Conservation (phyloP, 2,888 invertebrate species). For the Nowickia ferox region DNA sequence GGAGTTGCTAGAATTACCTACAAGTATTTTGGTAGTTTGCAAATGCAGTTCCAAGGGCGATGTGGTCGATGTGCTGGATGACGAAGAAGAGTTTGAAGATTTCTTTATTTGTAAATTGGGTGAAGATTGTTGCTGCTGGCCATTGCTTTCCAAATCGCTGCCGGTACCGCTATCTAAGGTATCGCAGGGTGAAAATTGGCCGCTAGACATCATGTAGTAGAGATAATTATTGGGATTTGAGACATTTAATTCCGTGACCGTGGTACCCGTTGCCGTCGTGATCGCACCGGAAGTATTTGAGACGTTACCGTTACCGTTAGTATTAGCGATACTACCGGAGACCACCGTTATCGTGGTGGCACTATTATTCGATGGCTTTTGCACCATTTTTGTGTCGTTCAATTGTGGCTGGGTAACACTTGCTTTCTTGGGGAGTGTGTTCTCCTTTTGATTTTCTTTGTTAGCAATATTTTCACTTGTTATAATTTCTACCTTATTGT, state of each 20-base stretch:
- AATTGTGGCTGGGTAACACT: conserved; percentile 28
- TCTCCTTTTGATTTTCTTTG: conserved; percentile 56
- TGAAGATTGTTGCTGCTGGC: conserved; percentile 84
- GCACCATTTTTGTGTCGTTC: conserved; percentile 71
- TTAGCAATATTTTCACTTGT: conserved; percentile 54
- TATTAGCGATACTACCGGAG: conserved; percentile 29
- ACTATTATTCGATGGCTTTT: conserved; percentile 72
- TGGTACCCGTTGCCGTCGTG: conserved; percentile 69
- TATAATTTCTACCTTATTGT: conserved; percentile 28
- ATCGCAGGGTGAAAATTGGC: conserved; percentile 92
- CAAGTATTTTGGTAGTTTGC: conserved; percentile 79
- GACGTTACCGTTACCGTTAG: conserved; percentile 32
- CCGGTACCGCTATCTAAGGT: conserved; percentile 93
- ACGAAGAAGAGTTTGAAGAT: conserved; percentile 33
- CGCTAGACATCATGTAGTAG: conserved; percentile 87
- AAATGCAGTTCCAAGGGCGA: conserved; percentile 82
- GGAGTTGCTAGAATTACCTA: conserved; percentile 64
- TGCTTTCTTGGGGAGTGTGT: conserved; percentile 24
- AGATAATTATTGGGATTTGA: conserved; percentile 78
- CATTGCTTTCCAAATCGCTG: conserved; percentile 88
- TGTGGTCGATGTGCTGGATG: conserved; percentile 22
- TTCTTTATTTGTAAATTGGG: conserved; percentile 47
- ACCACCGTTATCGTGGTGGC: conserved; percentile 52
- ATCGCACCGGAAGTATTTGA: conserved; percentile 27
- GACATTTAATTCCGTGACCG: conserved; percentile 78